Evolutionary conservation across 1,140 invertebrate genomes (phyloP), one percentile per base, ranked within the genome.

Genomic region (Rhopalosiphum maidis): DNA sequence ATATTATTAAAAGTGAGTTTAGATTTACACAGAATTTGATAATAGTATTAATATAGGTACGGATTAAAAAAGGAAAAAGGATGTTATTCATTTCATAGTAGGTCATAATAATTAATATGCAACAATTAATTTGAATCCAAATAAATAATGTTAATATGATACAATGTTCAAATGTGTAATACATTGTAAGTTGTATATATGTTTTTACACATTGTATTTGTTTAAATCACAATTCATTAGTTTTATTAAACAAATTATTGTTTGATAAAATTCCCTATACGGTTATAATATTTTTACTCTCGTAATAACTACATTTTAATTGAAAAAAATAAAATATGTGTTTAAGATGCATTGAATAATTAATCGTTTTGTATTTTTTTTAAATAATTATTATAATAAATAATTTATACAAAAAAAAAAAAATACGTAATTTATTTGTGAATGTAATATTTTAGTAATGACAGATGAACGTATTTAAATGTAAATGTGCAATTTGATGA

Each of bases 401-500:
- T 83, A 15, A 60, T 60, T 30, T 60, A 83, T 83, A 41, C 37
- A 41, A 3, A 82, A 37, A 37, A 3, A 82, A 37, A 37, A n/a
- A 22, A 37, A 37, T 25, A 11, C 37, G 15, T 43, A 87, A 48
- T 48, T 48, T 18, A 51, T 35, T 88, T 48, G 4, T 48, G 15
- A 51, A 51, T 48, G 30, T 3, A 21, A 88, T 88, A 51, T 51
- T 51, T 88, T 88, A 88, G 18, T 46, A 51, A 51, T 51, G 46
- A 88, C 18, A 88, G 86, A 88, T 88, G 2, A 48, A 88, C 35
- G 18, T 35, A 48, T 60, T 60, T 88, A 51, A 51, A 88, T 88
- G 46, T 46, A 87, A 85, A 48, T 87, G 43, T 25, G 48, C 46
- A 46, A 48, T 22, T 88, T 88, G 15, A 88, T 51, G 46, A n/a